Base-by-base conservation (phyloP, 2,113 vertebrate species). In the Hypomesus transpacificus region DNA sequence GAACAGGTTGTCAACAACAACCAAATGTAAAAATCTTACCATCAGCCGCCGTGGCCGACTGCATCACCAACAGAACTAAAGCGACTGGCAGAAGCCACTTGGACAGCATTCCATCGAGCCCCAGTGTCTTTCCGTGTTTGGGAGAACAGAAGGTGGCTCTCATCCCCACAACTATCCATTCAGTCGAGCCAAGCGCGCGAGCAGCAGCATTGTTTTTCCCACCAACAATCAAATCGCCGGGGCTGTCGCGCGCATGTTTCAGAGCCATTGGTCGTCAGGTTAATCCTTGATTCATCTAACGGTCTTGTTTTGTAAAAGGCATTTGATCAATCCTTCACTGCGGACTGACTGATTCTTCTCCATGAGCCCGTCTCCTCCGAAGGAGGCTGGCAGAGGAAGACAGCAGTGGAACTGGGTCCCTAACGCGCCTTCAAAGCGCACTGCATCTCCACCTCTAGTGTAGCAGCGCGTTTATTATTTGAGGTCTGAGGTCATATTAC, bases 241-340 rank as follows among this genome's bases (percentile, higher is more conserved):
- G 65, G 74, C 79, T 79, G 70, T 83, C 76, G 77, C 77, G 84
- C 86, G 82, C 87, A 73, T 84, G 85, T 89, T 88, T 86, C 70
- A 88, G 88, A 89, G 89, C 89, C 92, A 92, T 93, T 77, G 85
- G 88, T 89, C 81, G 83, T 74, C 73, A 77, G 77, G 67, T 46
- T 46, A 78, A 75, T 78, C 76, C 73, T 88, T 82, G 86, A 56
- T 85, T 26, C 86, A 84, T 85, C 78, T 87, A 89, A 84, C 76
- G 82, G 77, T 79, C 80, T 79, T 75, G 82, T 70, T 82, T 79
- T 58, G 82, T 73, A 68, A 85, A 84, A 88, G 87, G 75, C 91
- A 89, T 91, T 85, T 86, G 90, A 90, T 84, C 85, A 75, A 83
- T 83, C 76, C 68, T 74, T 83, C 72, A 78, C 78, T 83, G 77